Evolutionary conservation across 2,113 vertebrate genomes (phyloP).

Genomic region (Psilopsiagon aymara): DNA sequence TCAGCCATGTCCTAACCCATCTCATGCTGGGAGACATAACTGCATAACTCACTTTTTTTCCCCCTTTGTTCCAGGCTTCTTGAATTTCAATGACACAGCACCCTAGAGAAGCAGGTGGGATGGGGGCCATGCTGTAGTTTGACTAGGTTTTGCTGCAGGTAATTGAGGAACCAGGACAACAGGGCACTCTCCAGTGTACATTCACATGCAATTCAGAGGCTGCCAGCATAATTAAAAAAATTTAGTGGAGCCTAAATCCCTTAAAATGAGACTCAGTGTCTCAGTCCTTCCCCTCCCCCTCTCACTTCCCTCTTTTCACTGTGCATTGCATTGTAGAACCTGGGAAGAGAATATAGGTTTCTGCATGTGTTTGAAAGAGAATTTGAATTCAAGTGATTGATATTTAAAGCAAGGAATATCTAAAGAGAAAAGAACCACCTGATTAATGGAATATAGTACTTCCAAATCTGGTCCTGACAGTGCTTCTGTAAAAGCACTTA

Average conservation of each 20-base stretch:
- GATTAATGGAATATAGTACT: neutral
- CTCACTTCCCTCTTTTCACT: accelerated
- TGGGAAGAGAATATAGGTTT: neutral
- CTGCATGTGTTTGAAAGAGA: neutral
- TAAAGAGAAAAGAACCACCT: neutral
- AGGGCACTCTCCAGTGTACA: neutral
- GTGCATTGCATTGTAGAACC: neutral
- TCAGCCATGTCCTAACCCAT: neutral
- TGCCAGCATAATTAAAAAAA: neutral
- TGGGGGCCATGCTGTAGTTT: accelerated
- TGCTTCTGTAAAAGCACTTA: neutral
- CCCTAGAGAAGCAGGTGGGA: neutral
- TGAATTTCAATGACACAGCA: neutral
- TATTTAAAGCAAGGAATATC: neutral
- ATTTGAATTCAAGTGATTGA: neutral
- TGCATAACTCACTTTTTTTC: neutral
- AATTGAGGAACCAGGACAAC: neutral
- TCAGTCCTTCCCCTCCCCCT: neutral
- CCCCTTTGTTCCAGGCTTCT: neutral
- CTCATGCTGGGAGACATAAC: neutral
- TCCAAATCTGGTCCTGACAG: neutral
- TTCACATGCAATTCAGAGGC: neutral
- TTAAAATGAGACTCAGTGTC: neutral
- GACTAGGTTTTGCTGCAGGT: neutral
- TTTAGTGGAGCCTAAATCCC: neutral